Evolutionary conservation across 2,113 vertebrate genomes (phyloP), one percentile per base, ranked within the genome.

Genomic region (Daubentonia madagascariensis): DNA sequence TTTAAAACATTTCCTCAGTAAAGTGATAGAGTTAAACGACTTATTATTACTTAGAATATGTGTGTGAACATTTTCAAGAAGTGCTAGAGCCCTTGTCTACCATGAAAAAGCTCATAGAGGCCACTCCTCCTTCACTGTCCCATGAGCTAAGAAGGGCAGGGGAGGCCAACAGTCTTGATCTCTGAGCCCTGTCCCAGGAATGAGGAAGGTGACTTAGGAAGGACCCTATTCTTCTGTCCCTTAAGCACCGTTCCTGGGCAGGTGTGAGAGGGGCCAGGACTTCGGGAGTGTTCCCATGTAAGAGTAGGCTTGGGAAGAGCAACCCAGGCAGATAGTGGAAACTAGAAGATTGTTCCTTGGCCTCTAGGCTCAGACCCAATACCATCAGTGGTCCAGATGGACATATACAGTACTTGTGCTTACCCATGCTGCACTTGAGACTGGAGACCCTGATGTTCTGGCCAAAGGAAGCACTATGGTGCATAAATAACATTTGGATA

Each of bases 231-330:
- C 0, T 40, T 8, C 22, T 61, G 80, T 59, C 80, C 37, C 54
- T 85, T 23, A 37, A 75, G 83, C 43, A 28, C 43, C 43, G 18
- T 72, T 59, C 40, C 67, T 67, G 35, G 22, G 18, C 76, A 40
- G 48, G 22, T 50, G 14, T 37, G 92, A 14, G 50, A 57, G 22
- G 43, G 32, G 72, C 54, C 45, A 40, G 61, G 73, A 43, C 48
- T 40, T 43, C 4, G n/a, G 35, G 35, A 1, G 0, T 6, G 0
- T 78, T 65, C 37, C 45, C 3, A 0, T 61, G 2, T 6, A 40
- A 72, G 43, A 57, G 28, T 67, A 22, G 43, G 5, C 12, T 0
- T 72, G 6, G n/a, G 35, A 11, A 81, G 32, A 43, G 40, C 45
- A 63, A 43, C 59, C 40, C 79, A 8, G 35, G 23, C 43, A 22